These are phyloP conservation scores for Sebastes hubbsi DNA, from an alignment of 2,797 vertebrate genomes.

Conservation along the genomic window DNA sequence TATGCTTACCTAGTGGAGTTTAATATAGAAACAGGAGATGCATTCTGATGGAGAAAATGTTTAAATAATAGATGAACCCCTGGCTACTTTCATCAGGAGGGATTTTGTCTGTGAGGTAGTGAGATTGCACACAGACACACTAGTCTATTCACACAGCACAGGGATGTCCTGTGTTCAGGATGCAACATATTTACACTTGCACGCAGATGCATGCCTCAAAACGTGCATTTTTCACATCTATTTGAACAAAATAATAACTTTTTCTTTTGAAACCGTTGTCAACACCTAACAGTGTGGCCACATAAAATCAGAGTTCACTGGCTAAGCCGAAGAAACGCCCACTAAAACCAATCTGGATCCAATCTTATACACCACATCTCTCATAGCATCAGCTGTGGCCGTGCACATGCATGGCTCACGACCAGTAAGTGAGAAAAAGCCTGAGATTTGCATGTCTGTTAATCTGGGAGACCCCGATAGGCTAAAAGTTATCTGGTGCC, in stretches of 20 bases:
- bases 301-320: slow-evolving; percentile 18
- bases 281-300: not conserved
- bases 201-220: not conserved
- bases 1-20: slow-evolving; percentile 77
- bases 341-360: slow-evolving; percentile 52
- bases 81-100: slow-evolving; percentile 77
- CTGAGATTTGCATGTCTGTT: slow-evolving; percentile 60
- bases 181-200: slow-evolving; percentile 3
- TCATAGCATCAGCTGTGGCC: slow-evolving; percentile 34
- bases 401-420: slow-evolving; percentile 33
- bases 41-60: slow-evolving; percentile 80
- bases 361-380: slow-evolving; percentile 39
- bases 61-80: slow-evolving; percentile 87
- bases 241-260: not conserved
- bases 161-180: slow-evolving; percentile 13
- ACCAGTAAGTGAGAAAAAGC: slow-evolving; percentile 36
- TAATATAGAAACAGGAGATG: slow-evolving; percentile 83
- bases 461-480: slow-evolving; percentile 62
- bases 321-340: slow-evolving; percentile 38
- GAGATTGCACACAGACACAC: slow-evolving; percentile 53
- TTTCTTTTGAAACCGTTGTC: not conserved
- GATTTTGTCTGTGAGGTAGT: slow-evolving; percentile 65
- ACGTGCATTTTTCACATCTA: not conserved
- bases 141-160: slow-evolving; percentile 22
- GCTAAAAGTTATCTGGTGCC: slow-evolving; percentile 50